Evolutionary conservation across 2,888 invertebrate genomes (phyloP), one percentile per base, ranked within the genome.

Genomic region (Flabesymbios commensalis): DNA sequence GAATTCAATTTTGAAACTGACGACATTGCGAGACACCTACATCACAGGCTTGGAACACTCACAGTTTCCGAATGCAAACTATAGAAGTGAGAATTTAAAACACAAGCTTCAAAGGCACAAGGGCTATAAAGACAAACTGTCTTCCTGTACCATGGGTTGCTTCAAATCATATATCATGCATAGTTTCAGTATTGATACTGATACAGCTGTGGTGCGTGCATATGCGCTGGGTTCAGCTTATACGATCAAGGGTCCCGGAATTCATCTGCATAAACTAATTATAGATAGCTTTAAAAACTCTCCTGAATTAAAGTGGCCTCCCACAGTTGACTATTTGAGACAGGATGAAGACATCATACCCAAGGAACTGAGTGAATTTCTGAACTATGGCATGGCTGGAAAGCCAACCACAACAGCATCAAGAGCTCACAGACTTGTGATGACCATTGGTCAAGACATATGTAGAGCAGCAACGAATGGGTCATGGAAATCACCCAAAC

Each of bases 401-500:
- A 45, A 45, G 22, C 14, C 10, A 19, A 45, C 14, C 19, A 22
- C 14, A 17, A 19, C 10, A 10, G 19, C 14, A 17, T 17, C 19
- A 17, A 14, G 19, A 45, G 45, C 45, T 17, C 45, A 45, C 10
- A 45, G 45, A 19, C 45, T 45, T 10, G 45, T 45, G 7, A 17
- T 7, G 7, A 17, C 45, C 19, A 45, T 45, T 45, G 45, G 45
- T 17, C 45, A 45, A 19, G 45, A 17, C 19, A 45, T 45, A 7
- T 45, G 45, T 22, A 45, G 45, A 19, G 14, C 10, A 17, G 10
- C 10, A 17, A 10, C 10, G 7, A 45, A 45, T 7, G 45, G n/a
- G n/a, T n/a, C n/a, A n/a, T 57, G 47, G 57, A 57, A 47, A 26
- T 47, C 48, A 19, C 57, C 47, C 3, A 48, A 57, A 33, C 57